Base-by-base conservation (phyloP, 2,888 invertebrate species). In the Tenthredo notha region DNA sequence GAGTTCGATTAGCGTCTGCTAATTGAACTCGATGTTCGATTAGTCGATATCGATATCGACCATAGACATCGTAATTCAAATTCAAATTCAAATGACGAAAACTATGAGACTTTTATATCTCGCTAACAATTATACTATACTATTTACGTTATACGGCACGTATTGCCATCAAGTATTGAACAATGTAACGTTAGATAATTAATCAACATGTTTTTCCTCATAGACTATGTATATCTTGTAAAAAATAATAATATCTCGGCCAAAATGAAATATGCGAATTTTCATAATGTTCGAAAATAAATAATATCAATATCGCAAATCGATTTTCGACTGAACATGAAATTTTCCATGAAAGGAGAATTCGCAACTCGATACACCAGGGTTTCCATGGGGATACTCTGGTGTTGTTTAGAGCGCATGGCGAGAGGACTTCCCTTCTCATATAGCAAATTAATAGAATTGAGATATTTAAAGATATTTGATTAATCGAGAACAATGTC, bases 331-430 rank as follows among this genome's bases (percentile, higher is more conserved):
- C 40, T 40, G 37, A 6, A 37, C 43, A 43, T 43, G 43, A 43
- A 43, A 1, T 43, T 43, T 43, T 10, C 12, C 12, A 43, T 43
- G 33, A 43, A 43, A 43, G 43, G 12, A 43, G 43, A 21, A 74
- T 61, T 72, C 29, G 61, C 47, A 70, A 12, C 70, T 84, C 67
- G 37, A 40, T 40, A n/a, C 2, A 75, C 50, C 40, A 47, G 50
- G 67, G 85, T 85, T 85, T 47, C 85, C 82, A 85, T 84, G 47
- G 84, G 67, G 50, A 84, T 85, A 85, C 85, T 85, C 85, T 85
- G 85, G 85, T 85, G 82, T 85, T 82, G 80, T 82, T 85, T 85
- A 33, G 85, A 85, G 85, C 77, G 47, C 12, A 37, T 54, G 72
- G 37, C 47, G 67, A 29, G 15, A 77, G 29, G 12, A 75, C 18